Conservation (phyloP, 2,888 invertebrate species). For the Stratiomys singularior region DNA sequence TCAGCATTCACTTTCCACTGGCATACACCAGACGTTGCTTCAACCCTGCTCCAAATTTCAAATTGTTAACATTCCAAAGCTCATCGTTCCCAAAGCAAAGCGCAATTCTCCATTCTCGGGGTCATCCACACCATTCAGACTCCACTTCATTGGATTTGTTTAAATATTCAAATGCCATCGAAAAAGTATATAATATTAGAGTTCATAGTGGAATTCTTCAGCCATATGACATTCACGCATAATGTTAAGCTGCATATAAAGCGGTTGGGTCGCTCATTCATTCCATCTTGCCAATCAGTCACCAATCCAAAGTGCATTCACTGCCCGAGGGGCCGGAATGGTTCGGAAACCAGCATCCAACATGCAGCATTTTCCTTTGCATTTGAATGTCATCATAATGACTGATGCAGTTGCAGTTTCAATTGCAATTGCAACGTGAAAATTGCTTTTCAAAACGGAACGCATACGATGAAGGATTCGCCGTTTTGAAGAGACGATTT, state of each 20-base stretch:
- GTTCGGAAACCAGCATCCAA: background rate
- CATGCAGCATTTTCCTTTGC: slow-evolving; percentile 14
- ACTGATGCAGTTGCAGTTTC: background rate
- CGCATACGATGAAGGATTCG: background rate
- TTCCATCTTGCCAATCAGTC: background rate
- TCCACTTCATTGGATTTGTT: too few species aligned
- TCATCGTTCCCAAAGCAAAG: too few species aligned
- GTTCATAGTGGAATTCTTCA: background rate
- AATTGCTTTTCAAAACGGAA: slow-evolving; percentile 17
- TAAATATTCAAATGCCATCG: background rate
- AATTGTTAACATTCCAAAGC: too few species aligned
- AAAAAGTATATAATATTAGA: background rate
- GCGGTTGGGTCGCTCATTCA: background rate
- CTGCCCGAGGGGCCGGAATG: background rate
- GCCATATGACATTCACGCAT: background rate
- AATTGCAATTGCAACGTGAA: slow-evolving; percentile 6
- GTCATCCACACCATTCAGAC: too few species aligned
- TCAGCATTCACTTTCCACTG: too few species aligned
- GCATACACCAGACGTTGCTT: too few species aligned
- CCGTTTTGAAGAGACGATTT: background rate
- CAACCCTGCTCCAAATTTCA: too few species aligned
- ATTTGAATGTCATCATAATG: background rate
- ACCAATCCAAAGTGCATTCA: background rate
- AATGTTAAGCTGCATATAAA: background rate
- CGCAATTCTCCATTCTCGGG: too few species aligned